phyloP scores from a whole-genome alignment of 2,888 invertebrate species.

The Branchipolynoe longqiensis region DNA sequence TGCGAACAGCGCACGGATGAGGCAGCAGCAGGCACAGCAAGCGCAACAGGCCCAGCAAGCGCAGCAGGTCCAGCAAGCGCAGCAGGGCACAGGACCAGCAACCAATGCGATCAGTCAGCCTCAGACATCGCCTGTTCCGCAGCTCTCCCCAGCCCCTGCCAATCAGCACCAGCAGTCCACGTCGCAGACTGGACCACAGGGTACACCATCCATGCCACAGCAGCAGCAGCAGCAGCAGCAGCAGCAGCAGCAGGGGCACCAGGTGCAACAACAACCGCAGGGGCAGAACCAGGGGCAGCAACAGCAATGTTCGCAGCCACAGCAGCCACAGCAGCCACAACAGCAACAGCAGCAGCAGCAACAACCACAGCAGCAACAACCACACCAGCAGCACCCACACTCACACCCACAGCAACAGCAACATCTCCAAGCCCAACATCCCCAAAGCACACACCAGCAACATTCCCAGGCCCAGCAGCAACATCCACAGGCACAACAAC shows the following conservation, averaged over 20 bases:
- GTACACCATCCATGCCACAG: not conserved
- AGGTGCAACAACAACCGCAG: constrained; percentile 9
- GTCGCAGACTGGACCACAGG: constrained; percentile 35
- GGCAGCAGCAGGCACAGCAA: constrained; percentile 25
- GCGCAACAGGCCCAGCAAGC: constrained; percentile 1
- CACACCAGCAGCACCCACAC: too few species aligned
- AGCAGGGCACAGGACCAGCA: not conserved
- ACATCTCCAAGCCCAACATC: too few species aligned
- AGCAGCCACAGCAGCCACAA: constrained; percentile 27
- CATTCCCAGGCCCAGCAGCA: too few species aligned
- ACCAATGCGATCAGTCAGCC: not conserved
- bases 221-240: constrained; percentile 19
- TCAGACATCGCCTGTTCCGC: constrained; percentile 33
- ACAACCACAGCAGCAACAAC: not conserved
- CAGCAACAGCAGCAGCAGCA: constrained; percentile 20
- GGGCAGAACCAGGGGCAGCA: constrained; percentile 4
- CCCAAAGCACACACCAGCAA: not conserved
- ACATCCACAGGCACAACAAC: constrained; percentile 13
- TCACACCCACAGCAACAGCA: too few species aligned
- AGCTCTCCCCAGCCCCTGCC: not conserved
- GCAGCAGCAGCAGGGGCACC: constrained; percentile 20
- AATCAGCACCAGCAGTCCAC: not conserved
- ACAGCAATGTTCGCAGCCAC: too few species aligned
- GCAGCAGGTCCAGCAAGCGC: not conserved
- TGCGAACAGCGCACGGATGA: constrained; percentile 69